Evolutionary conservation across 2,888 invertebrate genomes (phyloP), one percentile per base, ranked within the genome.

Genomic region (Tetranychus piercei): DNA sequence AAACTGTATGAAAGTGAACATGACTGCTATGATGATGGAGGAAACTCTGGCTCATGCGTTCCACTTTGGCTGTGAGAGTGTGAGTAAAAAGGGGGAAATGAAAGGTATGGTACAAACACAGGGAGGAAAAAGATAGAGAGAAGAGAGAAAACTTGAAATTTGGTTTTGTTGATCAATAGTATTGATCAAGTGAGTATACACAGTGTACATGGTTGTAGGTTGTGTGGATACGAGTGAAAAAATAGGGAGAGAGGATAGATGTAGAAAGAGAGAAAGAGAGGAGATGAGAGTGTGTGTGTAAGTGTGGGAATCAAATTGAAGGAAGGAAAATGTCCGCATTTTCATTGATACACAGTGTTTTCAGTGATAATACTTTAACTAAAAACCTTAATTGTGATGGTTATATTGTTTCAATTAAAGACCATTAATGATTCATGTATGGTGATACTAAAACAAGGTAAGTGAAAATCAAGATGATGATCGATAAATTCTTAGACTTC

Each of bases 241-340:
- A 55, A 55, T 55, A 55, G 55, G 15, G 11, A 55, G 55, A 55
- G 55, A 55, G 9, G 55, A 7, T 55, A 55, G 15, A 55, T 55
- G 55, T 15, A 55, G 55, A 55, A 55, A 55, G 55, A 55, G 55
- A 55, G 55, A 15, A 15, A 55, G 55, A 55, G 55, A 5, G 55
- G 15, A 55, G 15, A 55, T 67, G 67, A 22, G 67, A 22, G 22
- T 69, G 69, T 69, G 69, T 69, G 69, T 69, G 69, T 69, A 23
- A 23, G 69, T 69, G 69, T 69, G 20, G 34, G 8, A 69, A 20
- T 23, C 22, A 69, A 23, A 69, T 69, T 23, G 20, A 22, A 69
- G 22, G 34, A 22, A 23, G 69, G 20, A 69, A 69, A 69, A 69
- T 55, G 55, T 55, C 55, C 55, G 55, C 55, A 55, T 55, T 55